phyloP scores from a whole-genome alignment of 2,888 invertebrate species.

The Cephalotes varians region DNA sequence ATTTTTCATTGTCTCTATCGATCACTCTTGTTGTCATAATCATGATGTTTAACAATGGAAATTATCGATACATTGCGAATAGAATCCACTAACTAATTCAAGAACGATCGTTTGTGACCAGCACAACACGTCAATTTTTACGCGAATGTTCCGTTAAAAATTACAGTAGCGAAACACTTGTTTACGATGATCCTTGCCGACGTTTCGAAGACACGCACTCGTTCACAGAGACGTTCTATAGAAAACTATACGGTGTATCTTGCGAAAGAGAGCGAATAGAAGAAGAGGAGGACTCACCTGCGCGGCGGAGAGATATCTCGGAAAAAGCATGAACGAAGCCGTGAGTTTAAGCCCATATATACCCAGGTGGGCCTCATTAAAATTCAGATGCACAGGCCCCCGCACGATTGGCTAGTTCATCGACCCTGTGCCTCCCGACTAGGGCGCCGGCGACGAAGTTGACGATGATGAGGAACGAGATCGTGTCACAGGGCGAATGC shows the following conservation, averaged over 20 bases:
- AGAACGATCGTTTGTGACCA: background rate
- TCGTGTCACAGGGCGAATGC: slow-evolving; percentile 35
- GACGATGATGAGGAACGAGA: slow-evolving; percentile 47
- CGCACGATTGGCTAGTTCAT: slow-evolving; percentile 84
- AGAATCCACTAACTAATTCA: background rate
- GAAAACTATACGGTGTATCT: background rate
- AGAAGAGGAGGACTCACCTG: slow-evolving; percentile 79
- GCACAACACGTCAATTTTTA: background rate
- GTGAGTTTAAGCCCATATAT: slow-evolving; percentile 82
- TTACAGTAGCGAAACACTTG: background rate
- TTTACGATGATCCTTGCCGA: background rate
- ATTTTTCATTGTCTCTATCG: background rate
- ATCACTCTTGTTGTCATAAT: background rate
- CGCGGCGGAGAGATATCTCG: slow-evolving; percentile 72
- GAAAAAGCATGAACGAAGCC: slow-evolving; percentile 80
- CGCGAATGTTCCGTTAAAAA: background rate
- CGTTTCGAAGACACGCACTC: background rate
- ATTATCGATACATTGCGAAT: background rate
- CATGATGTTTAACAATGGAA: background rate
- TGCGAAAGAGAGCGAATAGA: slow-evolving; percentile 26
- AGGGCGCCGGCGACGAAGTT: slow-evolving; percentile 32
- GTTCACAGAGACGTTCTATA: background rate
- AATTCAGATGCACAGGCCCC: slow-evolving; percentile 83
- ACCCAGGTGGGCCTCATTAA: slow-evolving; percentile 83
- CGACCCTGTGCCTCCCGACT: slow-evolving; percentile 81